Evolutionary conservation across 2,113 vertebrate species (phyloP).

Genomic region (Thinocorus orbignyianus): DNA sequence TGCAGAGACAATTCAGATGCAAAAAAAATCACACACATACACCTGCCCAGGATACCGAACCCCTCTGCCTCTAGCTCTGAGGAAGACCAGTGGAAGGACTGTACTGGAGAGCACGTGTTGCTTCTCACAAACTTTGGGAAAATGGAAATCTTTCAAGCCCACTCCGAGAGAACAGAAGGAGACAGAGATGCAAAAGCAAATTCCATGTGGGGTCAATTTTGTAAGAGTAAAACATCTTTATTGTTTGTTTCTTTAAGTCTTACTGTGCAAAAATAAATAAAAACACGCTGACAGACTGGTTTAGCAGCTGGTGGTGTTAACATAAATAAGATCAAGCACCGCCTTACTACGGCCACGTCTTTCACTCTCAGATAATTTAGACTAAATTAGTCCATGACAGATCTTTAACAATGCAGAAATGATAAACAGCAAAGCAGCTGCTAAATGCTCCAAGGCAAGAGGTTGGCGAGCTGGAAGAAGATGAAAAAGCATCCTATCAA

Average conservation of each 20-base stretch:
- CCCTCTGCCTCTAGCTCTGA: neutral
- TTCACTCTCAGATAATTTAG: neutral
- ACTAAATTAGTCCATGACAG: neutral
- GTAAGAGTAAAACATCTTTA: neutral
- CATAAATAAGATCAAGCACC: neutral
- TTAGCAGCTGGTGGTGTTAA: conserved; percentile 5
- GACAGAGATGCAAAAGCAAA: neutral
- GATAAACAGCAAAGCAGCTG: neutral
- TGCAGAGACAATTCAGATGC: neutral
- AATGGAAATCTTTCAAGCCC: neutral
- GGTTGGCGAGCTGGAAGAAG: accelerated
- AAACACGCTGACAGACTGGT: neutral
- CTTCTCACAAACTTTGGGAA: neutral
- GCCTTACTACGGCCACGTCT: neutral
- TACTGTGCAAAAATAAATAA: neutral
- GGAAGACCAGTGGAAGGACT: neutral
- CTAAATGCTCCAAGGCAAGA: neutral
- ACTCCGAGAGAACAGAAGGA: neutral
- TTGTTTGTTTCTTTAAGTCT: neutral
- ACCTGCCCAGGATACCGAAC: neutral
- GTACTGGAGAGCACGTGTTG: neutral
- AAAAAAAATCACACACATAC: accelerated
- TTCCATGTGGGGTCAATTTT: neutral
- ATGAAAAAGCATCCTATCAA: neutral
- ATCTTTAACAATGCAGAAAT: neutral